Percentiles rank a stretch among this genome's conserved stretches.
Conservation (phyloP, 2,113 vertebrate species). For the Paratilapia polleni region DNA sequence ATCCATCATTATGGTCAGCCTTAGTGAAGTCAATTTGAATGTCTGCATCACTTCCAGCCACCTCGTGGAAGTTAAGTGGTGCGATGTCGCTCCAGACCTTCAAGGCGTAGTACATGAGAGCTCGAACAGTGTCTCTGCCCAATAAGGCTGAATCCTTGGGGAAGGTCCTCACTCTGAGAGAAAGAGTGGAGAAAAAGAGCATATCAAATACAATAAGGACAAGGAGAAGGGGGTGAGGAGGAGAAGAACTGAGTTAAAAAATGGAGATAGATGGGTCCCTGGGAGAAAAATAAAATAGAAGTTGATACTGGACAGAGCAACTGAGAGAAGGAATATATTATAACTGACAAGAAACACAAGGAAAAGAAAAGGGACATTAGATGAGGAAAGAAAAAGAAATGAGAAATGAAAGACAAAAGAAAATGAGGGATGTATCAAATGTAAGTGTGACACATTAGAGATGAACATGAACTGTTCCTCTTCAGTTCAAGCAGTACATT, state of each 20-base stretch:
- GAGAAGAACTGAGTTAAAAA: not conserved
- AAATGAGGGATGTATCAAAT: not conserved
- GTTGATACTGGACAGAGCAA: not conserved
- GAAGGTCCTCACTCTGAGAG: slow-evolving; percentile 90
- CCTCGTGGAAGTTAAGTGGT: slow-evolving; percentile 95
- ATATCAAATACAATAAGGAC: not conserved
- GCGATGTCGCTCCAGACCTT: slow-evolving; percentile 98
- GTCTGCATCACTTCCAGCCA: slow-evolving; percentile 90
- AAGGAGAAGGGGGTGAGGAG: not conserved
- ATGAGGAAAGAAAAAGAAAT: not conserved
- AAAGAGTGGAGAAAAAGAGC: slow-evolving; percentile 16
- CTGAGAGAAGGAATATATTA: not conserved
- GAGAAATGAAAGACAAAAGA: not conserved
- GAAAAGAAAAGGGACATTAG: not conserved
- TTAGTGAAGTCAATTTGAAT: slow-evolving; percentile 98
- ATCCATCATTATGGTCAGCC: slow-evolving; percentile 90
- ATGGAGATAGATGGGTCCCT: not conserved
- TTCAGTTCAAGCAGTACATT: not conserved
- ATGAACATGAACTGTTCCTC: not conserved
- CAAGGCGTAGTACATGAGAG: slow-evolving; percentile 95
- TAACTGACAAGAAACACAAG: not conserved
- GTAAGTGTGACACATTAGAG: not conserved
- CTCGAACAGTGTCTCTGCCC: slow-evolving; percentile 91
- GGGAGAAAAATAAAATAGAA: slow-evolving; percentile 18
- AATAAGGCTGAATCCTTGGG: slow-evolving; percentile 87